Conservation (phyloP, 2,888 invertebrate species). For the Protonemura montana region DNA sequence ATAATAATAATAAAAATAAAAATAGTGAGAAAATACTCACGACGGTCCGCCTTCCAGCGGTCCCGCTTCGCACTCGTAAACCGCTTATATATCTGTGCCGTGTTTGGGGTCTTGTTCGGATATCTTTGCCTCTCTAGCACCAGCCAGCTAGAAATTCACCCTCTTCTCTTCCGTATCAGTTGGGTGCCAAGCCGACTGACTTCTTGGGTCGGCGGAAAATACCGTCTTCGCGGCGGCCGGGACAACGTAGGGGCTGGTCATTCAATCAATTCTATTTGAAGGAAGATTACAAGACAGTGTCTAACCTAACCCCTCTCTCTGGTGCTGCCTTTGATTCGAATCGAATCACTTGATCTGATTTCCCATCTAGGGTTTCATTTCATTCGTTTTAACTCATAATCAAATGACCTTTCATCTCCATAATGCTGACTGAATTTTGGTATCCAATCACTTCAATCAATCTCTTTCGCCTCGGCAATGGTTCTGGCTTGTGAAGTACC, state of each 20-base stretch:
- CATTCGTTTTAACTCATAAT: constrained; percentile 32
- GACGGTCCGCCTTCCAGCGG: neutral
- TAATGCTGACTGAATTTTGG: constrained; percentile 25
- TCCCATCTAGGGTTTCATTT: constrained; percentile 22
- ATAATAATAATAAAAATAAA: neutral
- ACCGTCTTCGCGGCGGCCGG: constrained; percentile 5
- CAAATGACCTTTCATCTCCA: constrained; percentile 25
- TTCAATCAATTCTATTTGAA: constrained; percentile 44
- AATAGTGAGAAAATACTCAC: neutral
- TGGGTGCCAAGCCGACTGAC: neutral
- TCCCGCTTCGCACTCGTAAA: constrained; percentile 20
- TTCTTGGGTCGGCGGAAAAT: neutral
- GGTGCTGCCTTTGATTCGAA: constrained; percentile 42
- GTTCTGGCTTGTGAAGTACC: neutral
- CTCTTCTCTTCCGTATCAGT: constrained; percentile 3
- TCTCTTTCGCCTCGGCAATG: neutral
- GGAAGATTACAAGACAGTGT: constrained; percentile 44
- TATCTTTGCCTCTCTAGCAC: constrained; percentile 8
- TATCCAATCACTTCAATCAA: constrained; percentile 17
- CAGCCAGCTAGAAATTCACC: neutral
- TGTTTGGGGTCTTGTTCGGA: neutral
- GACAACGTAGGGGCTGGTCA: constrained; percentile 35
- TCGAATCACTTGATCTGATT: constrained; percentile 47
- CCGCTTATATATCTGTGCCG: constrained; percentile 23
- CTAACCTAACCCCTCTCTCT: constrained; percentile 8